Conservation (phyloP, 2,888 invertebrate genomes). For the Thereva nobilitata region DNA sequence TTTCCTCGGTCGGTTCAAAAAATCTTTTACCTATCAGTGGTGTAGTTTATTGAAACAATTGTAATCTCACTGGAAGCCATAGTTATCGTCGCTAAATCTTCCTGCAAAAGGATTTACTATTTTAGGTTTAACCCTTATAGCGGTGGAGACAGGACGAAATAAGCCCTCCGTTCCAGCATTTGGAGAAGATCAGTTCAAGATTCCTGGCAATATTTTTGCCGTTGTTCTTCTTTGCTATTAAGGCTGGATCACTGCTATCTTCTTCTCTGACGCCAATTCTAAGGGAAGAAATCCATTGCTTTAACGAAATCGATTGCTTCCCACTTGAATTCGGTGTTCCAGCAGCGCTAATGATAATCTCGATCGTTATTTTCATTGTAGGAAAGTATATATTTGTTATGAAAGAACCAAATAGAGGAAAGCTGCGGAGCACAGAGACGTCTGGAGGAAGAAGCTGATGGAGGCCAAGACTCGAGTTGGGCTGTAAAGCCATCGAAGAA, state of each 20-base stretch:
- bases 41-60: conserved; percentile 84
- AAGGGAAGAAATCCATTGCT: conserved; percentile 77
- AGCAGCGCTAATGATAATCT: conserved; percentile 79
- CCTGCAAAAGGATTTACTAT: conserved; percentile 67
- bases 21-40: conserved; percentile 84
- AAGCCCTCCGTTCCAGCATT: conserved; percentile 96
- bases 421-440: no score
- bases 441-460: no score
- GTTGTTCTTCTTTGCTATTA: conserved; percentile 92
- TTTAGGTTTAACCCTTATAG: conserved; percentile 73
- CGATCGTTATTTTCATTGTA: conserved; percentile 76
- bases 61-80: conserved; percentile 73
- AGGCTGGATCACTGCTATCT: conserved; percentile 86
- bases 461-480: no score
- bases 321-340: conserved; percentile 89
- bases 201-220: conserved; percentile 88
- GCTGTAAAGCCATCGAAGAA: no score
- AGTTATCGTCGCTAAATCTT: conserved; percentile 64
- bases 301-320: conserved; percentile 76
- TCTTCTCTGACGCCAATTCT: conserved; percentile 87
- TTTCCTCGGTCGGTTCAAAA: conserved; percentile 82
- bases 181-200: conserved; percentile 90
- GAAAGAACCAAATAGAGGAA: no score
- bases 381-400: conserved; percentile 78
- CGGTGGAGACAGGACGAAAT: conserved; percentile 91